Evolutionary conservation across 23 tunicate genomes (phyloP).

Genomic region (Styela plicata): DNA sequence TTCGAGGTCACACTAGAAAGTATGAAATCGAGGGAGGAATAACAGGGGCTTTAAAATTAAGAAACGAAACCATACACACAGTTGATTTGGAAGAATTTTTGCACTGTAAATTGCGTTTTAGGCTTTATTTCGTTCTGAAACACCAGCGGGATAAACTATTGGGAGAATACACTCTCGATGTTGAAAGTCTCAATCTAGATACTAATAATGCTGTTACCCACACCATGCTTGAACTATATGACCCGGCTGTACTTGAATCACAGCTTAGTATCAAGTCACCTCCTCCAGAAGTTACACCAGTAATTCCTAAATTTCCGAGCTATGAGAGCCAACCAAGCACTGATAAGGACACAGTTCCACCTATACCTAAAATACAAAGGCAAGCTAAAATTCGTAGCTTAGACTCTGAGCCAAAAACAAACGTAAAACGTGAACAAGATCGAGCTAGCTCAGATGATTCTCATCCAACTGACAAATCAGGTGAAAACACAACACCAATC

Average conservation of each 20-base stretch:
- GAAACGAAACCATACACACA: conserved; percentile 64
- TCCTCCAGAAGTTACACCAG: conserved; percentile 29
- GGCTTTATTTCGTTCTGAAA: conserved; percentile 69
- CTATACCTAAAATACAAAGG: conserved; percentile 24
- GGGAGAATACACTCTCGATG: conserved; percentile 73
- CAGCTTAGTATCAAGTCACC: conserved; percentile 21
- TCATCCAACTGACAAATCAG: conserved; percentile 10
- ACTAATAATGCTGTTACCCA: conserved; percentile 40
- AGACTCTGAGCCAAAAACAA: conserved; percentile 2
- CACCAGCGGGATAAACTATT: conserved; percentile 69
- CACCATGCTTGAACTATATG: conserved; percentile 58
- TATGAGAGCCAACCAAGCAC: conserved; percentile 12
- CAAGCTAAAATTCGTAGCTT: conserved; percentile 26
- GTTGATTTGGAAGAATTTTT: conserved; percentile 46
- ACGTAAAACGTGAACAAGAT: not conserved
- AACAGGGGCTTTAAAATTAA: conserved; percentile 67
- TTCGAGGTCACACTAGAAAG: conserved; percentile 81
- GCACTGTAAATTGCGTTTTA: conserved; percentile 51
- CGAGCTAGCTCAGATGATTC: conserved; percentile 22
- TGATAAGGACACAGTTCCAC: not conserved
- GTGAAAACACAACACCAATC: not conserved
- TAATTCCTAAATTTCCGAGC: not conserved
- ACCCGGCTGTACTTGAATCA: conserved; percentile 25
- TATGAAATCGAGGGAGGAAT: conserved; percentile 58
- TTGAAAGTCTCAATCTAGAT: conserved; percentile 35